Evolutionary conservation across 1,140 invertebrate genomes (phyloP), one percentile per base, ranked within the genome.

Genomic region (Diploscapter pachys): DNA sequence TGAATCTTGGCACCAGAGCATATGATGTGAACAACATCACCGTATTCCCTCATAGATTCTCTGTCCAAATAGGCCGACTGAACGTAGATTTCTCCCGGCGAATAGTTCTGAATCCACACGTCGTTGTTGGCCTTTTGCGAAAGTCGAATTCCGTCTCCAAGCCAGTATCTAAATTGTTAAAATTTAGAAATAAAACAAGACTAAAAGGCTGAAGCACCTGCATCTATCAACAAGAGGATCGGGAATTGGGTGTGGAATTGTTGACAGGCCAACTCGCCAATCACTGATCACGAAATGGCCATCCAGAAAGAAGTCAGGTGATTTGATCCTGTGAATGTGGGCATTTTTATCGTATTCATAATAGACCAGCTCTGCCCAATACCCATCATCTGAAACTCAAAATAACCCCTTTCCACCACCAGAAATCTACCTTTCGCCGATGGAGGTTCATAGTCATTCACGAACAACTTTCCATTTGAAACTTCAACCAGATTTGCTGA

Each of bases 11-110:
- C 63, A 9, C 31, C 3, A 51, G 71, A 49, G 48, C 71, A 76
- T 4, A 76, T 4, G 61, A 71, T 76, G 31, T 76, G 74, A 8
- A 71, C 56, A 51, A 63, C 67, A 50, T 76, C 68, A 2, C n/a
- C n/a, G 5, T 5, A 11, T 3, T 52, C 3, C 4, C 67, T 53
- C 54, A 53, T 55, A 53, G 51, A 56, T 51, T 76, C 55, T 6
- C 67, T 56, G 54, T 76, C 74, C 2, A 76, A 56, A 57, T 76
- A 76, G 5, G 54, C 59, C 51, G 74, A 76, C 51, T 61, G 62
- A 8, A 76, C 63, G 48, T 56, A 76, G 49, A 76, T 48, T 8
- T 61, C 62, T 52, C 48, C 11, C 1, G 31, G 59, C 51, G 54
- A 53, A 53, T 62, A 49, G 57, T 68, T 69, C 51, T 68, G 57